phyloP scores from a whole-genome alignment of 2,113 vertebrate genomes.

The Tachuris rubrigastra region DNA sequence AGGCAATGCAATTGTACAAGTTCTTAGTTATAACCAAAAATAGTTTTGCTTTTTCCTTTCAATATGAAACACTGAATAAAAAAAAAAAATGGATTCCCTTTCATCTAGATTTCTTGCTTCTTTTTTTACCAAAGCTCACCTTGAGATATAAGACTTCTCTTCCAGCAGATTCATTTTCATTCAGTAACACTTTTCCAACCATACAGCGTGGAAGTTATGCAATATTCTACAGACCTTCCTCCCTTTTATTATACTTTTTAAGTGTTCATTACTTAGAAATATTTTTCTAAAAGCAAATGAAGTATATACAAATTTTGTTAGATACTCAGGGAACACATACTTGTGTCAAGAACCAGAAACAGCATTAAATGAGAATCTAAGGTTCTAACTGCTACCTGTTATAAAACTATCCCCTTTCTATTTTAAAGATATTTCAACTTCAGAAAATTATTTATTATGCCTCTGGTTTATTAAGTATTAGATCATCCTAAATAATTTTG shows the following conservation, averaged over 20 bases:
- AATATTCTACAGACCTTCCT: not conserved
- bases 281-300: not conserved
- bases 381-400: not conserved
- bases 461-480: not conserved
- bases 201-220: not conserved
- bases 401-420: not conserved
- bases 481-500: not conserved
- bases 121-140: not conserved
- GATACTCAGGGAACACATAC: not conserved
- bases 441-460: not conserved
- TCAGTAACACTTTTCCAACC: not conserved
- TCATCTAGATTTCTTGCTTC: not conserved
- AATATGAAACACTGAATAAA: not conserved
- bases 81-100: not conserved
- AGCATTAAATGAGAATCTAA: not conserved
- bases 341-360: not conserved
- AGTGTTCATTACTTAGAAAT: not conserved
- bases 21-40: not conserved
- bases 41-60: not conserved
- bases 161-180: not conserved
- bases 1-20: not conserved
- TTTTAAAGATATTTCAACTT: not conserved
- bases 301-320: not conserved
- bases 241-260: not conserved
- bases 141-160: not conserved